Evolutionary conservation across 64 coral and sea anemone genomes (phyloP), one percentile per base, ranked within the genome.

Genomic region (Montipora sp.): DNA sequence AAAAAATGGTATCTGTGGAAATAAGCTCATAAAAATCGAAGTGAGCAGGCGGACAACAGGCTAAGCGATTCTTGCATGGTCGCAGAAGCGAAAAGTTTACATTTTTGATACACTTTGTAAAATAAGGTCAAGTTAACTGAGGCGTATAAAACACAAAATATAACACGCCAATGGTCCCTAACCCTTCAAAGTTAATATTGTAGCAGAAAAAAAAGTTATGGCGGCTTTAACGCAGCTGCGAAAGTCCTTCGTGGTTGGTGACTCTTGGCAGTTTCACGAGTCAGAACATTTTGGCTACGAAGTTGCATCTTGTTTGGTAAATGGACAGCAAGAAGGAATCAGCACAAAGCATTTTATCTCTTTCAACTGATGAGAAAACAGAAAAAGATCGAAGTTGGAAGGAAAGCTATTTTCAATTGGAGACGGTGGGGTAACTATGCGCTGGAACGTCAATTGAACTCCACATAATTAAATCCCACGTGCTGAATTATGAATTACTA

Each of bases 401-500:
- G 20, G 16, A 13, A 68, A 13, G 63, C 12, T 5, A n/a, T 8
- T 71, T 27, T 14, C 27, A 75, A 36, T 36, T 36, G 36, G 36
- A 36, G 36, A 36, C 36, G 36, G 36, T 36, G 36, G 36, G 36
- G 36, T 36, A 36, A 36, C 36, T 36, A 36, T 36, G 36, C 36
- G 36, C 36, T 36, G 36, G 36, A 36, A 36, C 36, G 36, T 36
- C 51, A 55, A 55, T 5, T 55, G 51, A 75, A 44, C 36, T 36
- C 36, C 36, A 2, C 15, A 6, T 5, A 1, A 69, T 8, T 47
- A 48, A 66, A 71, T 18, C 5, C 27, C 46, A 85, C 65, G 82
- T 85, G 82, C 47, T 61, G 49, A 72, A 70, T 14, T 16, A 85
- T 72, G 4, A 85, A 71, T 84, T 71, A 85, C n/a, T 85, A 16